Evolutionary conservation across 2,888 invertebrate species (phyloP), one percentile per base, ranked within the genome.

Genomic region (Tenodera sinensis): DNA sequence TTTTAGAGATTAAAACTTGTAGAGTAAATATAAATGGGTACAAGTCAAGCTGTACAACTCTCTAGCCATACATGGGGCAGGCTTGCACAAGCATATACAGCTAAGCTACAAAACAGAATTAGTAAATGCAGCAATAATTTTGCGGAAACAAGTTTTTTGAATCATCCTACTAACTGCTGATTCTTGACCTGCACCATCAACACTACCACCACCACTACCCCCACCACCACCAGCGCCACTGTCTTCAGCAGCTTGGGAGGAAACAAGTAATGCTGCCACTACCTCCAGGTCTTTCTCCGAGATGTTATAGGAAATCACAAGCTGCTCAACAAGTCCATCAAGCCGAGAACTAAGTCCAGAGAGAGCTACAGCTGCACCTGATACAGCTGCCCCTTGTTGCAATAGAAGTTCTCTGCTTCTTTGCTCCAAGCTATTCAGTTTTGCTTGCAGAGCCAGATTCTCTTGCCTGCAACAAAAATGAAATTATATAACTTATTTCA

Each of bases 261-360:
- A 82, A 87, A 87, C 34, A 34, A 87, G 87, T 82, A 87, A 87
- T 34, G 87, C 82, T 87, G 87, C 87, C 81, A 83, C 83, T 92
- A 96, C 97, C 94, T 97, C 96, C 88, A 97, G 93, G 93, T 96
- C 96, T 92, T 96, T 96, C 90, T 95, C 95, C 12, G 97, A 97
- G 92, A 97, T 96, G 91, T 94, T 95, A 93, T 97, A 97, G 12
- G 97, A 96, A 90, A 94, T 94, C 89, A 96, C 95, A 90, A 97
- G 94, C 92, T 96, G 96, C 91, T 96, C 96, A 6, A 97, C 95
- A 81, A 97, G 94, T 90, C 95, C 95, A 91, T 96, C 96, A 88
- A 97, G 94, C 86, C 97, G 94, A 3, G 95, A 94, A 86, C 96
- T 95, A 25, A 97, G 94, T 25, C 96, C 95, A 91, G 96, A 94